Evolutionary conservation across 2,888 invertebrate genomes (phyloP).

Genomic region (Folsomia manolachei): DNA sequence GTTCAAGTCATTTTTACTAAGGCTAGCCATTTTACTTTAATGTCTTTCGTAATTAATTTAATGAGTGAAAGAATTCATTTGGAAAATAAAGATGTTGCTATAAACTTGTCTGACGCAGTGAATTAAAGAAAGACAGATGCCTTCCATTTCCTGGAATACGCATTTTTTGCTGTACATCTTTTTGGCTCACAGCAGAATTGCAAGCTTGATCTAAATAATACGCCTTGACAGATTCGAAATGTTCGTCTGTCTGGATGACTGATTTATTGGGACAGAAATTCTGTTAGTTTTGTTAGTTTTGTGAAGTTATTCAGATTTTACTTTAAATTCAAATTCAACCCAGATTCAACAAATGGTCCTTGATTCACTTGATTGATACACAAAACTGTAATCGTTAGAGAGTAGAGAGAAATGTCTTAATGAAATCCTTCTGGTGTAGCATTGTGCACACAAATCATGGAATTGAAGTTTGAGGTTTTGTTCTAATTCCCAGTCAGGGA

Average conservation of each 20-base stretch:
- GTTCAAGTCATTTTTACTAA: neutral
- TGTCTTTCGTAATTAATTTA: constrained; percentile 5
- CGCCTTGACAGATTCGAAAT: neutral
- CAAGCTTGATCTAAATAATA: neutral
- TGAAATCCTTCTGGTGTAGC: neutral
- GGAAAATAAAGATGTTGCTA: neutral
- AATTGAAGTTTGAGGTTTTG: neutral
- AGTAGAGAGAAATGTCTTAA: neutral
- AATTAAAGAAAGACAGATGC: neutral
- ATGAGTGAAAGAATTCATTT: constrained; percentile 11
- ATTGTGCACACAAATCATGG: neutral
- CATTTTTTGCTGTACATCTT: neutral
- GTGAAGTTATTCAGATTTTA: neutral
- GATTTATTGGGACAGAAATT: neutral
- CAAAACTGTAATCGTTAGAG: neutral
- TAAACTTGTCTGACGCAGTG: neutral
- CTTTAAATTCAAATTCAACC: neutral
- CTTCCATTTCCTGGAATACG: neutral
- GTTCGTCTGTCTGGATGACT: neutral
- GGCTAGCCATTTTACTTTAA: neutral
- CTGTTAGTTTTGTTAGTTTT: neutral
- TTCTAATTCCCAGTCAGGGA: neutral
- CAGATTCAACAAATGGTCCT: neutral
- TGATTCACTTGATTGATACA: neutral
- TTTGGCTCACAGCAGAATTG: neutral